Percentiles rank a stretch among this genome's conserved stretches.
These are phyloP conservation scores for Zygaena filipendulae DNA, from an alignment of 2,888 invertebrate species.

Conservation along the genomic window DNA sequence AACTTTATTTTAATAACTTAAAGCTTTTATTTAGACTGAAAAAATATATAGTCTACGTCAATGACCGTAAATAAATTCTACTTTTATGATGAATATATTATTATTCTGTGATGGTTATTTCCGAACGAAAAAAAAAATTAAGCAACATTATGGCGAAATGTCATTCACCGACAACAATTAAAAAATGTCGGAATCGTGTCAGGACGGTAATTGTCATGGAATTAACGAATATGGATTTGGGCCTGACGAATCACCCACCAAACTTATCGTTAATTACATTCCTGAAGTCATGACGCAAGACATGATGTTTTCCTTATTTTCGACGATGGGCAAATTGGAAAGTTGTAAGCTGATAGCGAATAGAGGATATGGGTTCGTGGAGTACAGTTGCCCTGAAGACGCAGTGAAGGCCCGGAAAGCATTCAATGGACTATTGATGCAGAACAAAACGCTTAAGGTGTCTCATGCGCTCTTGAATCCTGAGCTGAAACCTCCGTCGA, in stretches of 20 bases:
- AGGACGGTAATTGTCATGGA: conserved; percentile 70
- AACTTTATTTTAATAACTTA: no score
- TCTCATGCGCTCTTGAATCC: conserved; percentile 63
- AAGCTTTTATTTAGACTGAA: no score
- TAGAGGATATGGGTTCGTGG: conserved; percentile 67
- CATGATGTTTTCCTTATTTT: conserved; percentile 68
- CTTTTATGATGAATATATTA: no score
- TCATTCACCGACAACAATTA: conserved; percentile 69
- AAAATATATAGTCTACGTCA: no score
- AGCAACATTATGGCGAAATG: conserved; percentile 52
- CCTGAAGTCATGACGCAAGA: conserved; percentile 69
- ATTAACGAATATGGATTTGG: conserved; percentile 58
- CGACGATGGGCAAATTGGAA: conserved; percentile 68
- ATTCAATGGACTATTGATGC: conserved; percentile 64
- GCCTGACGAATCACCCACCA: conserved; percentile 66
- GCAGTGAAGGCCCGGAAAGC: conserved; percentile 63
- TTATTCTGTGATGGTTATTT: no score
- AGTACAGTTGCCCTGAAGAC: conserved; percentile 62
- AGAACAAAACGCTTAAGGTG: conserved; percentile 66
- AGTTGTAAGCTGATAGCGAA: conserved; percentile 69
- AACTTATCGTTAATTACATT: conserved; percentile 70
- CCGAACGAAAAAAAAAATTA: conserved; percentile 34
- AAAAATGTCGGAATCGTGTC: conserved; percentile 71
- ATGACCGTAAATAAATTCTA: no score
- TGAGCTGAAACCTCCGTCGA: conserved; percentile 58